A percentile compares a stretch with the other conserved stretches of the same genome.
These are phyloP conservation scores for Dipodomys ordii DNA, from an alignment of 2,113 vertebrate genomes.

Conservation along the genomic window DNA sequence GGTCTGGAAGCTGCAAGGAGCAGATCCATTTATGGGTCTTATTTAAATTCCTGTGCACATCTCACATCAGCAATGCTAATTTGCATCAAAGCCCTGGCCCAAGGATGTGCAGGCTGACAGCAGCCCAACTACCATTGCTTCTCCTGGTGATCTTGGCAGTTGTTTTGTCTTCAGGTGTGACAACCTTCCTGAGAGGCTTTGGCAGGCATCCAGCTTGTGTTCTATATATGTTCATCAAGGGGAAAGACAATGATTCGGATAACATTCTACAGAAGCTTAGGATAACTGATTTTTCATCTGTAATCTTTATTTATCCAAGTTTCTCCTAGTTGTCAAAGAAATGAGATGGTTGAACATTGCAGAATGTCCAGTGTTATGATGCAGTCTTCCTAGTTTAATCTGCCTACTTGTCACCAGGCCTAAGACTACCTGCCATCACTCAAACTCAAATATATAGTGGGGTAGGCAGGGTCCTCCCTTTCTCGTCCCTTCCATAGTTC, in stretches of 20 bases:
- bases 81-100: constrained; percentile 68
- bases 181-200: constrained; percentile 55
- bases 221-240: background rate
- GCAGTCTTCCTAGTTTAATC: constrained; percentile 45
- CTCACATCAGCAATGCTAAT: constrained; percentile 65
- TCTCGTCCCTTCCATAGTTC: background rate
- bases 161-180: constrained; percentile 72
- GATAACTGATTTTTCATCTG: constrained; percentile 82
- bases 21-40: constrained; percentile 24
- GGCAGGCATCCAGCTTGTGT: constrained; percentile 77
- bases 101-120: background rate
- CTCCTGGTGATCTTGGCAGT: constrained; percentile 43
- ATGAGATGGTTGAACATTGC: constrained; percentile 54
- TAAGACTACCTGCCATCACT: background rate
- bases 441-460: background rate
- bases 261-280: constrained; percentile 54
- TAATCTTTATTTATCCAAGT: constrained; percentile 81
- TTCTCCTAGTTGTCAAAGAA: constrained; percentile 76
- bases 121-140: background rate
- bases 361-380: constrained; percentile 45
- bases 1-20: background rate
- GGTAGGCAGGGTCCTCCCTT: rapidly evolving
- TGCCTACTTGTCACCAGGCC: background rate
- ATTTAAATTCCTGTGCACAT: constrained; percentile 68
- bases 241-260: background rate